Base-by-base conservation (phyloP, 2,888 invertebrate species). In the Siphonodentalium dalli region DNA sequence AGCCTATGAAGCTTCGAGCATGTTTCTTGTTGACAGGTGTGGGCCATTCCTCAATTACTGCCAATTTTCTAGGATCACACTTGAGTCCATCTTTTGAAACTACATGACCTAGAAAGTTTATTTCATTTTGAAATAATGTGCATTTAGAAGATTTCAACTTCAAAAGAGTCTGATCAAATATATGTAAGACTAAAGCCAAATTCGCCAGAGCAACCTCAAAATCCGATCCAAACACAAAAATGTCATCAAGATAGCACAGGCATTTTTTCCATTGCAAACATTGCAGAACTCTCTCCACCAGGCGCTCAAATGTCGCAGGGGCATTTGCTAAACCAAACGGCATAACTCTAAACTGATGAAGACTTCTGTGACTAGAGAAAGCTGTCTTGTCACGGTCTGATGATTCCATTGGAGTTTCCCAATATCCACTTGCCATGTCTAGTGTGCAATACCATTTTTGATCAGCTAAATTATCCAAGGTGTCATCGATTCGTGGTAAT, bases 171-270 rank as follows among this genome's bases (percentile, higher is more conserved):
- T 48, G 18, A 26, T 37, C 21, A 2, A 54, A 26, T 11, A 35
- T 8, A 9, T 35, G 26, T 13, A 48, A 54, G 13, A 48, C 37
- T 3, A 4, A 3, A 23, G 21, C 24, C 15, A 55, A 40, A 40
- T 55, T 55, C 5, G 18, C 24, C 15, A 55, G 23, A 8, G 40
- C 28, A 21, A 9, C 18, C 11, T 42, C 11, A 27, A 47, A 42
- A 15, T 11, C 21, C 26, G 13, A 20, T 1, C 48, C 54, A 15
- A 43, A 38, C 5, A 54, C 35, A 9, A 48, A 48, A 1, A 48
- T 41, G 35, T 58, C 54, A 24, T 54, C 54, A n/a, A 50, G 23
- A 27, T 57, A 57, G 11, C 41, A 43, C 2, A 57, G 27, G 18
- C 48, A 52, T 34, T 20, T 39, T 21, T 38, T 11, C 21, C 34